Base-by-base conservation (phyloP, 2,888 invertebrate genomes). In the Hetaerina titia region DNA sequence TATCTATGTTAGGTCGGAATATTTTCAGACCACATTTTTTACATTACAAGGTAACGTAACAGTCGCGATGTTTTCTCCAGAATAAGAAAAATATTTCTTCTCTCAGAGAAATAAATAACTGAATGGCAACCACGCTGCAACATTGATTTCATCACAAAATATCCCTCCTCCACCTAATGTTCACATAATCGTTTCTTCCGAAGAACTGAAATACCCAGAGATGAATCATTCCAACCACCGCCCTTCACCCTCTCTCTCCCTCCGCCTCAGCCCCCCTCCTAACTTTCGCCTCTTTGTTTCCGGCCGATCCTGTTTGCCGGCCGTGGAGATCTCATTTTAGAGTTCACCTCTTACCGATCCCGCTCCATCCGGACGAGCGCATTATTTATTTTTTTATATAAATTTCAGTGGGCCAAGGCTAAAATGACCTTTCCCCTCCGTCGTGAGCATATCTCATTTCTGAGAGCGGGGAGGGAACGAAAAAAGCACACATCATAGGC, bases 371-470 rank as follows among this genome's bases (percentile, higher is more conserved):
- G 11, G 22, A 15, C 7, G 15, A 81, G 31, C 81, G 81, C 81
- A 31, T 81, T 81, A 31, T 81, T 15, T 11, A 8, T 31, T 31
- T 81, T 81, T 81, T 81, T 25, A 5, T 31, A 31, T 11, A 31
- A 81, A 81, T 81, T 81, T 81, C 81, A 81, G 81, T 81, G 81
- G 81, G 81, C 81, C 81, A 81, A 81, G 81, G 81, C 81, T 13
- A 81, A 31, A 31, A 81, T 13, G 31, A 31, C 81, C 81, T 81
- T 81, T 81, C 69, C 22, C 22, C n/a, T 4, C 9, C n/a, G 69
- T n/a, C n/a, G 69, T 69, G n/a, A 69, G 19, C 69, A 11, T n/a
- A 31, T 81, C 81, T 31, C 25, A 31, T 81, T 81, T 81, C 81
- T 81, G 11, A 81, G 81, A 81, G 45, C 45, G 1, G 45, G 45